Conservation (phyloP, 2,113 vertebrate genomes). For the Nannobrachium achirus region DNA sequence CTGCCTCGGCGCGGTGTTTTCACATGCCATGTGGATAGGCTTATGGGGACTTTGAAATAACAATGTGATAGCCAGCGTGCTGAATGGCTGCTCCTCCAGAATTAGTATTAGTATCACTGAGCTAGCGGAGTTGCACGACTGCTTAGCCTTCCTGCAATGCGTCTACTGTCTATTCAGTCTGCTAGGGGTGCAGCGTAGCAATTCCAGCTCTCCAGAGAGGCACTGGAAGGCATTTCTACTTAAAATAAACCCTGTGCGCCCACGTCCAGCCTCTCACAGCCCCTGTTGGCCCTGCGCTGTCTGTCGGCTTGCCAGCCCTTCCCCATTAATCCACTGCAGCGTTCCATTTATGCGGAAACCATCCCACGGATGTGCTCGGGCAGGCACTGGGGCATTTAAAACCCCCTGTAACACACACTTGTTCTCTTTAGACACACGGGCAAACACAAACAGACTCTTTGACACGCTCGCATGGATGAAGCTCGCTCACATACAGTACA, state of each 20-base stretch:
- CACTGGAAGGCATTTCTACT: conserved; percentile 78
- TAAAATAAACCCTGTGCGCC: conserved; percentile 78
- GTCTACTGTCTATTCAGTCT: conserved; percentile 67
- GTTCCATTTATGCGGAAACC: conserved; percentile 72
- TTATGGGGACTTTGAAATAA: conserved; percentile 61
- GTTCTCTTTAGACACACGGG: conserved; percentile 32
- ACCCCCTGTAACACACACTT: conserved; percentile 49
- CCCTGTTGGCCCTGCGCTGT: conserved; percentile 35
- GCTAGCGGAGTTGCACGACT: too few species aligned
- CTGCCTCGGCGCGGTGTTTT: conserved; percentile 52
- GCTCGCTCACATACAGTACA: not conserved
- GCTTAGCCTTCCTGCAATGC: conserved; percentile 64
- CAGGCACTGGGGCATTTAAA: conserved; percentile 67
- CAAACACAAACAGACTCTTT: not conserved
- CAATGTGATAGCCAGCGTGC: conserved; percentile 59
- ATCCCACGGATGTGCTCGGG: conserved; percentile 69
- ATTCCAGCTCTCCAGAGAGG: conserved; percentile 70
- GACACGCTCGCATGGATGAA: not conserved
- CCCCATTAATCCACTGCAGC: conserved; percentile 74
- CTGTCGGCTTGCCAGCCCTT: conserved; percentile 68
- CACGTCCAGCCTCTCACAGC: conserved; percentile 67
- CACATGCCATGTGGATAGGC: conserved; percentile 67
- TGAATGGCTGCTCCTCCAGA: conserved; percentile 43
- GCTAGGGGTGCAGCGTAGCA: conserved; percentile 68
- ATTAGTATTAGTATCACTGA: not conserved